phyloP scores from a whole-genome alignment of 2,888 invertebrate species.

The Cheilosia urbana region DNA sequence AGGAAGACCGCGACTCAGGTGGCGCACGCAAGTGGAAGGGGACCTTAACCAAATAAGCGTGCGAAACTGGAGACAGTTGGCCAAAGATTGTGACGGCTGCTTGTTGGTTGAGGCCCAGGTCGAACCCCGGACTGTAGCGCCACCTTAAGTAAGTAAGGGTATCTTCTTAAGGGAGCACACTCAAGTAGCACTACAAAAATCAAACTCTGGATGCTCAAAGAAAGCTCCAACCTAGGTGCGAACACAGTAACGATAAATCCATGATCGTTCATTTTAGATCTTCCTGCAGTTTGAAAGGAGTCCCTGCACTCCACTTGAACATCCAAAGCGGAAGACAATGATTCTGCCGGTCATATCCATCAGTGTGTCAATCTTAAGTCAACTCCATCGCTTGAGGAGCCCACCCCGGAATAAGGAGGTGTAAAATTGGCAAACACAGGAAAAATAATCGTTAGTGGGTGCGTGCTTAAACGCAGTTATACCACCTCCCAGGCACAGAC shows the following conservation, averaged over 20 bases:
- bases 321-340: conserved; percentile 36
- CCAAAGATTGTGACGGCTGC: no score
- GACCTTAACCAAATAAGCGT: no score
- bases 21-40: no score
- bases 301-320: neutral
- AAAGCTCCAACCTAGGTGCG: no score
- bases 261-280: conserved; percentile 25
- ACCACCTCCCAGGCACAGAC: conserved; percentile 29
- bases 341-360: conserved; percentile 54
- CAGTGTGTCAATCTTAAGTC: conserved; percentile 54
- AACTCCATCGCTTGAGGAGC: conserved; percentile 17
- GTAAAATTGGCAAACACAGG: conserved; percentile 67
- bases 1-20: no score
- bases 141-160: no score
- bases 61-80: no score
- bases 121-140: no score
- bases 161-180: no score
- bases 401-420: conserved; percentile 51
- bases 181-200: no score
- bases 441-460: conserved; percentile 61
- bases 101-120: no score
- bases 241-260: neutral
- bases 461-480: conserved; percentile 68
- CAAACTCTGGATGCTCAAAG: no score
- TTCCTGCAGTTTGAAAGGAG: conserved; percentile 7